Conservation (phyloP, 1,140 invertebrate genomes). For the Tribolium madens region DNA sequence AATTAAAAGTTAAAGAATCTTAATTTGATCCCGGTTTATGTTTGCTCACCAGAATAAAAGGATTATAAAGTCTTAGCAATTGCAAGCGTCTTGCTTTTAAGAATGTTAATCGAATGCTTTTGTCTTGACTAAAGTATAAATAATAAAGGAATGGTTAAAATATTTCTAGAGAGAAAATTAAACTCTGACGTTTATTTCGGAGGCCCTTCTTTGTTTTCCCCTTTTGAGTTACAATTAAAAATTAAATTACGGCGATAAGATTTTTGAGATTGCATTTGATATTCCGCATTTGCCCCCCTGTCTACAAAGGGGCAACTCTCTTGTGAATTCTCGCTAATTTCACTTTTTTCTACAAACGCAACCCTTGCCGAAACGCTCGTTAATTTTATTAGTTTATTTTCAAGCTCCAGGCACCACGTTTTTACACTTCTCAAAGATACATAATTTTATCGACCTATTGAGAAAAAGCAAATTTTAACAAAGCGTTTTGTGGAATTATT, state of each 20-base stretch:
- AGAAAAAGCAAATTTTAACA: neutral
- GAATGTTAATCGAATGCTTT: slow-evolving; percentile 52
- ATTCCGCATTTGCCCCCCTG: slow-evolving; percentile 1
- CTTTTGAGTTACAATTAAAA: slow-evolving; percentile 37
- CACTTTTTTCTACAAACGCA: slow-evolving; percentile 2
- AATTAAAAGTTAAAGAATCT: slow-evolving; percentile 61
- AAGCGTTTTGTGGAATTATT: neutral
- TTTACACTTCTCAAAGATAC: slow-evolving; percentile 5
- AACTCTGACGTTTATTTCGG: slow-evolving; percentile 43
- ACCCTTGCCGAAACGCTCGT: slow-evolving; percentile 34
- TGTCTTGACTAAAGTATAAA: slow-evolving; percentile 50
- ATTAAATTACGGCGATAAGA: slow-evolving; percentile 39
- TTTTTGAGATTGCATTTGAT: slow-evolving; percentile 38
- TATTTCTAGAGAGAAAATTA: slow-evolving; percentile 45
- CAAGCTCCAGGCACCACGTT: neutral
- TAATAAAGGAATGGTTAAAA: slow-evolving; percentile 51
- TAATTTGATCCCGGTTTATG: slow-evolving; percentile 54
- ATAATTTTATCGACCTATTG: neutral
- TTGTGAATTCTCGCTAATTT: slow-evolving; percentile 21
- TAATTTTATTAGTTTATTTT: slow-evolving; percentile 38
- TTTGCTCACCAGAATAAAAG: slow-evolving; percentile 49
- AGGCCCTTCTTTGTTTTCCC: slow-evolving; percentile 22
- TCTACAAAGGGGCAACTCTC: slow-evolving; percentile 25
- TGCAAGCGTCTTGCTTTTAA: slow-evolving; percentile 45
- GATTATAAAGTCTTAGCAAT: slow-evolving; percentile 51